Conservation (phyloP, 2,797 vertebrate genomes). For the Tachyglossus aculeatus region DNA sequence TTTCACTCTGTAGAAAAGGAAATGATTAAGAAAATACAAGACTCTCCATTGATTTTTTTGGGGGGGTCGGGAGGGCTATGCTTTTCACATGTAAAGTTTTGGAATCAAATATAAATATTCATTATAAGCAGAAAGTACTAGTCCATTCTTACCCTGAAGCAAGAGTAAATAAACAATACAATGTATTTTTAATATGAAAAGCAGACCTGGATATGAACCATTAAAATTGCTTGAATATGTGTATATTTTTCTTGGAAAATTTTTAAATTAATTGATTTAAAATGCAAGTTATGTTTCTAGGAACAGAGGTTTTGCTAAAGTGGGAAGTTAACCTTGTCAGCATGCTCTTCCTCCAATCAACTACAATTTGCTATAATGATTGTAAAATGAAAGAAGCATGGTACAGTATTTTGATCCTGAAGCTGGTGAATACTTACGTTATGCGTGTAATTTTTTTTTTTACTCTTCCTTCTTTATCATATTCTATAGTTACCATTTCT, state of each 20-base stretch:
- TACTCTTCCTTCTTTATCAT: constrained; percentile 44
- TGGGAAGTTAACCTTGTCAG: background rate
- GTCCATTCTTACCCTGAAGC: constrained; percentile 15
- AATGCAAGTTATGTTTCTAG: constrained; percentile 1
- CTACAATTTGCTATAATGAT: constrained; percentile 22
- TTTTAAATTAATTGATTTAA: constrained; percentile 26
- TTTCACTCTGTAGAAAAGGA: no score
- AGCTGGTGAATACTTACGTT: constrained; percentile 41
- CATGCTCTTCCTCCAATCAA: constrained; percentile 5
- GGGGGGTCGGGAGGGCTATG: constrained; percentile 1
- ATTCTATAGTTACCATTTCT: constrained; percentile 32
- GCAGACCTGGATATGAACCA: background rate
- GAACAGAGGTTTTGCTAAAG: constrained; percentile 26
- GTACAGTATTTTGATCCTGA: constrained; percentile 26
- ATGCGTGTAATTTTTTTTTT: constrained; percentile 45
- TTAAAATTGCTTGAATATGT: background rate
- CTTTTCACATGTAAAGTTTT: constrained; percentile 42
- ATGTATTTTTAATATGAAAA: constrained; percentile 34
- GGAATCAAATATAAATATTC: constrained; percentile 28
- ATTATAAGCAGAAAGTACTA: constrained; percentile 30
- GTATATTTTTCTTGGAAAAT: constrained; percentile 7
- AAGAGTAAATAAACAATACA: background rate
- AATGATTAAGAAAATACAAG: constrained; percentile 31
- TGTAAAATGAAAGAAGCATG: background rate
- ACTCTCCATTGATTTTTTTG: constrained; percentile 35